These are phyloP conservation scores for Epistrophella euchroma DNA, from an alignment of 2,888 invertebrate genomes.

Conservation along the genomic window DNA sequence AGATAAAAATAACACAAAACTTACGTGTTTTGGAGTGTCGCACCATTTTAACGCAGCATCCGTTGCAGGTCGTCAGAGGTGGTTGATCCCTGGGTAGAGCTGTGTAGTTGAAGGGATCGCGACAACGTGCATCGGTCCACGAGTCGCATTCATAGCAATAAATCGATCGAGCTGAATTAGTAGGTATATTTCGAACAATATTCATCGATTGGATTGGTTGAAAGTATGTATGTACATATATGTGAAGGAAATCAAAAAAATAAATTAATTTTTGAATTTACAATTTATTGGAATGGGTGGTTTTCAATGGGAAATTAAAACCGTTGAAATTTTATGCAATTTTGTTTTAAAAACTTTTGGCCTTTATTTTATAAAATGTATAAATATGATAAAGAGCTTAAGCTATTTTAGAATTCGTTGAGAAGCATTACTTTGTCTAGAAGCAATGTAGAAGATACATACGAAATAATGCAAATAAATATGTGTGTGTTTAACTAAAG, in stretches of 20 bases:
- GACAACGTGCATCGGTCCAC: constrained; percentile 94
- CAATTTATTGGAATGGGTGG: constrained; percentile 24
- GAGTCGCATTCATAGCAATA: constrained; percentile 98
- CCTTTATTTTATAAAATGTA: constrained; percentile 9
- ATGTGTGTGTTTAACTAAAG: constrained; percentile 30
- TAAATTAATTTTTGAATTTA: constrained; percentile 47
- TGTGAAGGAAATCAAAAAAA: constrained; percentile 38
- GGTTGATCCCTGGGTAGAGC: constrained; percentile 94
- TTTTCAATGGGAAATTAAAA: constrained; percentile 57
- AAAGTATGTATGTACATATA: constrained; percentile 19
- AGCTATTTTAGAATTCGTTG: constrained; percentile 51
- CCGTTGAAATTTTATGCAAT: constrained; percentile 70
- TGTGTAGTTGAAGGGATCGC: constrained; percentile 97
- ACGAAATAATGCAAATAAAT: constrained; percentile 39
- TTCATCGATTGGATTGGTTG: constrained; percentile 8
- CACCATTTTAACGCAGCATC: constrained; percentile 98
- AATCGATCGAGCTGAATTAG: constrained; percentile 90
- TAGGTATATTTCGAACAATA: constrained; percentile 12
- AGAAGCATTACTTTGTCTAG: constrained; percentile 60
- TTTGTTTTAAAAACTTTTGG: constrained; percentile 30
- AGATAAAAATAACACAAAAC: constrained; percentile 79
- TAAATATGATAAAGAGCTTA: constrained; percentile 49
- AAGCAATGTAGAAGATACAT: constrained; percentile 43
- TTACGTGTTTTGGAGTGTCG: constrained; percentile 95
- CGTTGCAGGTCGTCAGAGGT: constrained; percentile 94